phyloP scores from a whole-genome alignment of 2,888 invertebrate species.

The Druceiella hillmani region DNA sequence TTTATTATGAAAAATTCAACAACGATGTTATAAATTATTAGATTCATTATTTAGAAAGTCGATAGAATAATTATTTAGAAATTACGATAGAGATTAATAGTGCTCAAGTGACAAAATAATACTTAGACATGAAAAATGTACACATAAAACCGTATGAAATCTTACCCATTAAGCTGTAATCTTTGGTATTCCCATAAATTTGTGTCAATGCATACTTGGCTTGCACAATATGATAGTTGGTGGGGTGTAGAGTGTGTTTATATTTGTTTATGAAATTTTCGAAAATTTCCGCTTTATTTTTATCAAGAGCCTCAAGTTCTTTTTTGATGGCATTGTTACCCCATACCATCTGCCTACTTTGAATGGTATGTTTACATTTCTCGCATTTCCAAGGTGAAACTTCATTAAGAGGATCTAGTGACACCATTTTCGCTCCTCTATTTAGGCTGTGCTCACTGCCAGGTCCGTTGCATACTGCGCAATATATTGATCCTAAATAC shows the following conservation, averaged over 20 bases:
- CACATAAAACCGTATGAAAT: no score
- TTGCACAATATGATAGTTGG: constrained; percentile 61
- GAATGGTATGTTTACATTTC: constrained; percentile 52
- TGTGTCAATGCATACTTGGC: constrained; percentile 65
- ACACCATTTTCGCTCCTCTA: constrained; percentile 48
- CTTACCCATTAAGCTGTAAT: constrained; percentile 51
- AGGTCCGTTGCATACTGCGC: constrained; percentile 54
- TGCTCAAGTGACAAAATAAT: no score
- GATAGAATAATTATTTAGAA: no score
- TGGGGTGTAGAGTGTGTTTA: constrained; percentile 57
- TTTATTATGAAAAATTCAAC: no score
- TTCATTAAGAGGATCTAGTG: constrained; percentile 55
- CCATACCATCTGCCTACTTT: constrained; percentile 54
- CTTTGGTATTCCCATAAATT: constrained; percentile 59
- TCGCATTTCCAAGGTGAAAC: constrained; percentile 60
- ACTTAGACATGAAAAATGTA: no score
- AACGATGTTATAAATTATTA: no score
- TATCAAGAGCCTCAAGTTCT: constrained; percentile 52
- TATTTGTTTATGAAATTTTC: constrained; percentile 62
- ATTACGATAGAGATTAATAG: no score
- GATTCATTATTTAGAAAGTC: no score
- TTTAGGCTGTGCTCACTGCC: constrained; percentile 27
- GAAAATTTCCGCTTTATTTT: constrained; percentile 47
- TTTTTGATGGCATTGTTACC: constrained; percentile 57
- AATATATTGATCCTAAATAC: constrained; percentile 57